Evolutionary conservation across 2,888 invertebrate species (phyloP).

Genomic region (Bimastos eiseni): DNA sequence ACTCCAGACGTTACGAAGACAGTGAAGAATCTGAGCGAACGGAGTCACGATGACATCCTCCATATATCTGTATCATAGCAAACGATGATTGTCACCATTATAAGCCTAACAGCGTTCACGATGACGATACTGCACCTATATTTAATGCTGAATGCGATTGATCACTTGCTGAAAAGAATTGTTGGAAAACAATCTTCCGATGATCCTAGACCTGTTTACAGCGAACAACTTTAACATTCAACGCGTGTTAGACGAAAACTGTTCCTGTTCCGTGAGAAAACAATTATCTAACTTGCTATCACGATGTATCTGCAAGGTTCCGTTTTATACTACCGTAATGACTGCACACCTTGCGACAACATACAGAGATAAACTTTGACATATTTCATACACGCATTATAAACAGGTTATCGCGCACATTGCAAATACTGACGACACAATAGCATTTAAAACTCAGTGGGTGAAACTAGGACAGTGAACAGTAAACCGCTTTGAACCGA

Average conservation of each 20-base stretch:
- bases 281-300: neutral
- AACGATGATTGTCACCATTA: neutral
- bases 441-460: neutral
- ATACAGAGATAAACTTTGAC: neutral
- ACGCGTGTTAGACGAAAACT: neutral
- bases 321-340: neutral
- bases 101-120: neutral
- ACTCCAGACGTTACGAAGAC: slow-evolving; percentile 94
- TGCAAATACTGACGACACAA: neutral
- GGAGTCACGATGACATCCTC: slow-evolving; percentile 99
- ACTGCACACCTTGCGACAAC: neutral
- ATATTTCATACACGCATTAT: neutral
- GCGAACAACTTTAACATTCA: neutral
- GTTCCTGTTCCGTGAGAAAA: neutral
- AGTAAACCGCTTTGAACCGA: neutral
- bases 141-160: neutral
- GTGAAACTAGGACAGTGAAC: neutral
- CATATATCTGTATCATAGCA: slow-evolving; percentile 78
- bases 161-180: neutral
- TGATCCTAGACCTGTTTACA: neutral
- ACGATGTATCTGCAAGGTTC: neutral
- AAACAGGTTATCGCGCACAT: neutral
- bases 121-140: neutral
- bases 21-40: slow-evolving; percentile 98
- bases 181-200: neutral